Evolutionary conservation across 1,140 invertebrate genomes (phyloP).

Genomic region (Drosophila ogumai): DNA sequence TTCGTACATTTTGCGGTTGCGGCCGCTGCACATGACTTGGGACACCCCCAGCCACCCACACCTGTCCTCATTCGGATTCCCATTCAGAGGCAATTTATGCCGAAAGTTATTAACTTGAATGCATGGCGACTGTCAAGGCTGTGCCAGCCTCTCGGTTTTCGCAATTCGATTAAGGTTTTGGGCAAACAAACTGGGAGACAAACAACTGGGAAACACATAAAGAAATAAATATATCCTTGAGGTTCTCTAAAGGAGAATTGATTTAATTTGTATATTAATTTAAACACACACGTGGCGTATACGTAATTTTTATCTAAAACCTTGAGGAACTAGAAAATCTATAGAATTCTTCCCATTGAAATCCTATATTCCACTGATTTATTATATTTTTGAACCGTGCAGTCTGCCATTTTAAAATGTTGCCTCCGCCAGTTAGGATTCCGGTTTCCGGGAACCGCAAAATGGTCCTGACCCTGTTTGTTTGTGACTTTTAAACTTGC

Average conservation of each 20-base stretch:
- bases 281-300: conserved; percentile 9
- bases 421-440: neutral
- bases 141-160: neutral
- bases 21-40: conserved; percentile 60
- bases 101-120: conserved; percentile 70
- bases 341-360: neutral
- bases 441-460: conserved; percentile 24
- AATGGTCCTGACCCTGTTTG: conserved; percentile 4
- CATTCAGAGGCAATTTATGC: conserved; percentile 63
- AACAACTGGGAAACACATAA: neutral
- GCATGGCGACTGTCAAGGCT: conserved; percentile 24
- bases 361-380: neutral
- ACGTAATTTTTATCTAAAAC: conserved; percentile 3
- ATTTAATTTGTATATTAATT: neutral
- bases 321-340: neutral
- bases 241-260: neutral
- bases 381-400: neutral
- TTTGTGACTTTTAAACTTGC: conserved; percentile 64
- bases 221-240: neutral
- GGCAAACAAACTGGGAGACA: too few species aligned
- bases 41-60: neutral
- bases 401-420: neutral
- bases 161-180: conserved; percentile 7
- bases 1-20: conserved; percentile 64
- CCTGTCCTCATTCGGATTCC: neutral